These are phyloP conservation scores for Coptodon bakossiorum DNA, from an alignment of 2,113 vertebrate species.

Conservation along the genomic window DNA sequence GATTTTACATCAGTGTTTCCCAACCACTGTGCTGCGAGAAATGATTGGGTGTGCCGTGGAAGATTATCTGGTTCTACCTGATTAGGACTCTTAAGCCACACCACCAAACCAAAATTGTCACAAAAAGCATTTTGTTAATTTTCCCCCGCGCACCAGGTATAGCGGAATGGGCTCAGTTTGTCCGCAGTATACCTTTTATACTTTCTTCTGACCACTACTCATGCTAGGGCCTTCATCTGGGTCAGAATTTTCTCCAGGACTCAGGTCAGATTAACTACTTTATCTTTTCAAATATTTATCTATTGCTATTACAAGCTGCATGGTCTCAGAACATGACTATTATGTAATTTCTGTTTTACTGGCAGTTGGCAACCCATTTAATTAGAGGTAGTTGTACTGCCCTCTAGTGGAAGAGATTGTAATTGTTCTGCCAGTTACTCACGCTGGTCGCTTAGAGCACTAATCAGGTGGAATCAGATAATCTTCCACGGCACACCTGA, in stretches of 20 bases:
- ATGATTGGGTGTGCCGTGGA: fast-evolving
- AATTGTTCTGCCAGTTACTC: neutral
- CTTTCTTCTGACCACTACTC: neutral
- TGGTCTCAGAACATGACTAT: neutral
- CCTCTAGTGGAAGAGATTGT: neutral
- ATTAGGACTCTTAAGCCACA: neutral
- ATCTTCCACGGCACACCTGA: neutral
- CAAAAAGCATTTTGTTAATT: fast-evolving
- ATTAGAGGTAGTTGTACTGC: neutral
- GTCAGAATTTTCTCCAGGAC: neutral
- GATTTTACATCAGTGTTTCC: neutral
- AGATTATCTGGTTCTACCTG: neutral
- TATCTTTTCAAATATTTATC: neutral
- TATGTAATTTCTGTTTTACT: neutral
- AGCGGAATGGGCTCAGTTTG: neutral
- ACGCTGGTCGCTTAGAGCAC: neutral
- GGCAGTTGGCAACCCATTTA: neutral
- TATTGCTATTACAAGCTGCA: neutral
- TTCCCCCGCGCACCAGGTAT: fast-evolving
- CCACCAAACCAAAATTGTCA: neutral
- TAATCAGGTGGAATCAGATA: neutral
- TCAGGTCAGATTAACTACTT: neutral
- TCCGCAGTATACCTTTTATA: neutral
- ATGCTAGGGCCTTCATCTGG: neutral
- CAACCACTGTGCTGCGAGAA: neutral